Conservation (phyloP, 2,888 invertebrate genomes). For the Caenorhabditis sp. region DNA sequence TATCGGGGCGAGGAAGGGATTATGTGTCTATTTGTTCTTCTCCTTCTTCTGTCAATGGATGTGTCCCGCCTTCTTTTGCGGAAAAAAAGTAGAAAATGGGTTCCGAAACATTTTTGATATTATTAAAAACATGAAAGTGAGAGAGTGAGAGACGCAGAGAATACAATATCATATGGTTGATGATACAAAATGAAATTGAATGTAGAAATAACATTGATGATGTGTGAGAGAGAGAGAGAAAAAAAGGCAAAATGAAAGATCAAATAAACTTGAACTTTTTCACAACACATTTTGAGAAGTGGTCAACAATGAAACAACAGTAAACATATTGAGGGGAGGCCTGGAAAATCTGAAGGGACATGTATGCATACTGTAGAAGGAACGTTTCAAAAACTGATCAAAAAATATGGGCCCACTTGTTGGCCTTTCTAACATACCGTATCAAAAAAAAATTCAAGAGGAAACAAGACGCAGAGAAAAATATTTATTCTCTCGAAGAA, state of each 20-base stretch:
- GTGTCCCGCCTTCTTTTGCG: neutral
- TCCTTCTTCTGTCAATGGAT: neutral
- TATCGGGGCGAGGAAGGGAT: neutral
- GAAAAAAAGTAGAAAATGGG: neutral
- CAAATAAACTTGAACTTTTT: neutral
- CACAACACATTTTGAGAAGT: neutral
- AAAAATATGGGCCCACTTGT: too few relatives aligned
- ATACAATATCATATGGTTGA: neutral
- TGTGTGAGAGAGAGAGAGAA: neutral
- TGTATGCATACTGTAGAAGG: too few relatives aligned
- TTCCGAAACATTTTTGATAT: neutral
- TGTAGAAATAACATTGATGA: neutral
- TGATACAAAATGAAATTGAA: neutral
- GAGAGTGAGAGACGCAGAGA: neutral
- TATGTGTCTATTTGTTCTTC: constrained; percentile 1
- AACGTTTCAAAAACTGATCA: too few relatives aligned
- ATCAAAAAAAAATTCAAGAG: too few relatives aligned
- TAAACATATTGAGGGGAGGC: neutral
- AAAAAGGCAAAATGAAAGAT: neutral
- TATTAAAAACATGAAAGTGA: neutral
- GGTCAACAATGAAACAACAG: neutral
- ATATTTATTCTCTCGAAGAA: too few relatives aligned
- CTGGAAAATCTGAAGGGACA: too few relatives aligned
- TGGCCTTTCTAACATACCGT: too few relatives aligned
- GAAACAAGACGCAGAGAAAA: too few relatives aligned